Conservation (phyloP, 2,797 vertebrate genomes). For the Darevskia nairensis region DNA sequence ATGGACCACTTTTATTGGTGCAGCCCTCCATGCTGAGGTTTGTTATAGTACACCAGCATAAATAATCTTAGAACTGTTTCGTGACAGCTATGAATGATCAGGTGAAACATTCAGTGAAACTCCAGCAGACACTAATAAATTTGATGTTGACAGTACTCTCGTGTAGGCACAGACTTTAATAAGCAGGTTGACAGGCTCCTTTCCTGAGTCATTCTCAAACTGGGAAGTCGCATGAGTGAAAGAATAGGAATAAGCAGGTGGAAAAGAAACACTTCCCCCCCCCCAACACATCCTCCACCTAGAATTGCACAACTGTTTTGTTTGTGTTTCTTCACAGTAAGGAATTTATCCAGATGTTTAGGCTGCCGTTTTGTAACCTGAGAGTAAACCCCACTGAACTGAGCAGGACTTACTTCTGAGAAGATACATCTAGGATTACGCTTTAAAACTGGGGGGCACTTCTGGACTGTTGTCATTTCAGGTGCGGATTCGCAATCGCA, state of each 20-base stretch:
- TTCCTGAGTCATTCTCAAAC: conserved; percentile 50
- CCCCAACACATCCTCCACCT: neutral
- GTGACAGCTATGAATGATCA: neutral
- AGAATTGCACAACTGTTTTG: neutral
- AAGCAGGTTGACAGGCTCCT: conserved; percentile 57
- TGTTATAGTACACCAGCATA: neutral
- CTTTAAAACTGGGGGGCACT: no score
- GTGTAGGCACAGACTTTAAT: conserved; percentile 65
- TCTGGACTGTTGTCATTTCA: no score
- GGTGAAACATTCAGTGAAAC: conserved; percentile 52
- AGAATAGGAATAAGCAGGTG: conserved; percentile 28
- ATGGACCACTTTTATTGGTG: neutral
- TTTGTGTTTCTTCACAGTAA: conserved; percentile 22
- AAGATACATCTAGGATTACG: no score
- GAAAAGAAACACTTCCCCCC: neutral
- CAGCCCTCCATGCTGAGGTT: neutral
- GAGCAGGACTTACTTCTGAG: no score
- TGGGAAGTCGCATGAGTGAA: conserved; percentile 11
- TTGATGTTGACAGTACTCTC: conserved; percentile 11
- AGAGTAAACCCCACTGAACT: no score
- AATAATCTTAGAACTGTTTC: neutral
- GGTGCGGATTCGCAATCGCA: no score
- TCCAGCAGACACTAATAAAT: neutral
- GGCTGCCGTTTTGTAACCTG: neutral
- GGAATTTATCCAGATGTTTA: neutral